Conservation (phyloP, 2,113 vertebrate species). For the Bothrops jararaca region DNA sequence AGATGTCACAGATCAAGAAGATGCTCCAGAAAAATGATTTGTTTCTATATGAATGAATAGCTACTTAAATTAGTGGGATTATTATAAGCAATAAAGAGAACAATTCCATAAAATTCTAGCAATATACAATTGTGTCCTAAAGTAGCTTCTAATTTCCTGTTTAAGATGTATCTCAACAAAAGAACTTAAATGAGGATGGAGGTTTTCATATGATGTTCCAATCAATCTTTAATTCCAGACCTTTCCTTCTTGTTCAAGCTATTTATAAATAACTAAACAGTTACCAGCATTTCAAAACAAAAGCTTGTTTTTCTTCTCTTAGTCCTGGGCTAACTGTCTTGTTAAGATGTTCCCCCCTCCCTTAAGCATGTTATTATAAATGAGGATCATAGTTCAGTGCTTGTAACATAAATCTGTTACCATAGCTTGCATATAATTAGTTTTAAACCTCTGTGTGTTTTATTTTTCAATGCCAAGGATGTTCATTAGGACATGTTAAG, state of each 20-base stretch:
- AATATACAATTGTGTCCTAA: not conserved
- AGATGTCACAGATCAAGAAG: not conserved
- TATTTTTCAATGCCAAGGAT: conserved; percentile 59
- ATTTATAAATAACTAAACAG: conserved; percentile 31
- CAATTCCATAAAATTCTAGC: not conserved
- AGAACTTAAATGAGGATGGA: not conserved
- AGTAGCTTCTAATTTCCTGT: not conserved
- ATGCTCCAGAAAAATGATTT: not conserved
- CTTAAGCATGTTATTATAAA: conserved; percentile 57
- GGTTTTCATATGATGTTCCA: not conserved
- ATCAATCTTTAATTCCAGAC: conserved; percentile 30
- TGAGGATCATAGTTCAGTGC: conserved; percentile 60
- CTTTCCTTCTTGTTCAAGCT: conserved; percentile 24
- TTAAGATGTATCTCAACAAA: not conserved
- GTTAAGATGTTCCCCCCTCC: conserved; percentile 11
- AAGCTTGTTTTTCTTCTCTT: conserved; percentile 45
- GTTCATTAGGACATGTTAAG: conserved; percentile 60
- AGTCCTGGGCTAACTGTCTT: conserved; percentile 31
- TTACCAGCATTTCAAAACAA: conserved; percentile 28
- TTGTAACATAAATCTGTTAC: conserved; percentile 62
- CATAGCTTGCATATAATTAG: conserved; percentile 64
- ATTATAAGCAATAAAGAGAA: not conserved
- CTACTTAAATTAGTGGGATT: not conserved
- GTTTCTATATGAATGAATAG: not conserved
- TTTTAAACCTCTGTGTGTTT: conserved; percentile 56